Evolutionary conservation across 2,888 invertebrate genomes (phyloP).

Genomic region (Lepidochrysops patricia): DNA sequence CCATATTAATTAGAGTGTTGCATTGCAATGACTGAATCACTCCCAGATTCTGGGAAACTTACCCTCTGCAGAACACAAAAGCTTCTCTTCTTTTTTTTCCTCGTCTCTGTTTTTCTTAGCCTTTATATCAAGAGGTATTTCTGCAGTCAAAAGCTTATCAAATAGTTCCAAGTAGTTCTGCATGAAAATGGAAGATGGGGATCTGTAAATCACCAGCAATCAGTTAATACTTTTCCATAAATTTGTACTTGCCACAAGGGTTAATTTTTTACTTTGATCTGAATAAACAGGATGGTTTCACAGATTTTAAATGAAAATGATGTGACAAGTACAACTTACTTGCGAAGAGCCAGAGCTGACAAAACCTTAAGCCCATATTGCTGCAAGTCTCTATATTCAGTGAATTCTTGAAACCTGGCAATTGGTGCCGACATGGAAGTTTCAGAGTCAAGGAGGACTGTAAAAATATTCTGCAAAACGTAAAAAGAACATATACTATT

Average conservation of each 20-base stretch:
- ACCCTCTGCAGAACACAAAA: conserved; percentile 62
- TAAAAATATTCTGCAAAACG: conserved; percentile 74
- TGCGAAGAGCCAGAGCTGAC: conserved; percentile 50
- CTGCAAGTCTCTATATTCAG: conserved; percentile 83
- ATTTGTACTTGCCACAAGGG: too few relatives aligned
- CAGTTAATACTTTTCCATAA: too few relatives aligned
- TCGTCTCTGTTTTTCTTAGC: conserved; percentile 40
- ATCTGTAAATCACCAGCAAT: conserved; percentile 31
- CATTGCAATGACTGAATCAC: too few relatives aligned
- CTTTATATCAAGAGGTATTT: conserved; percentile 62
- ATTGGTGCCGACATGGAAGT: conserved; percentile 76
- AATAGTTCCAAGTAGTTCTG: conserved; percentile 78
- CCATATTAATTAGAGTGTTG: too few relatives aligned
- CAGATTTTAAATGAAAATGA: too few relatives aligned
- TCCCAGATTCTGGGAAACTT: too few relatives aligned
- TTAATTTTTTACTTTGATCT: too few relatives aligned
- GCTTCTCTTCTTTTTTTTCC: conserved; percentile 49
- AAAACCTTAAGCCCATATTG: conserved; percentile 78
- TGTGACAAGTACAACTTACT: conserved; percentile 41
- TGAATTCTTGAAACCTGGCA: conserved; percentile 82
- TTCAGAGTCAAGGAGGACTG: conserved; percentile 77
- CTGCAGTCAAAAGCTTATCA: conserved; percentile 69
- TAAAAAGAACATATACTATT: conserved; percentile 5
- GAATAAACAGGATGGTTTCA: too few relatives aligned
- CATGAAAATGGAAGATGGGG: conserved; percentile 74